A percentile compares a stretch with the other conserved stretches of the same genome.
Evolutionary conservation across 2,888 invertebrate species (phyloP).

Genomic region (Selenia dentaria): DNA sequence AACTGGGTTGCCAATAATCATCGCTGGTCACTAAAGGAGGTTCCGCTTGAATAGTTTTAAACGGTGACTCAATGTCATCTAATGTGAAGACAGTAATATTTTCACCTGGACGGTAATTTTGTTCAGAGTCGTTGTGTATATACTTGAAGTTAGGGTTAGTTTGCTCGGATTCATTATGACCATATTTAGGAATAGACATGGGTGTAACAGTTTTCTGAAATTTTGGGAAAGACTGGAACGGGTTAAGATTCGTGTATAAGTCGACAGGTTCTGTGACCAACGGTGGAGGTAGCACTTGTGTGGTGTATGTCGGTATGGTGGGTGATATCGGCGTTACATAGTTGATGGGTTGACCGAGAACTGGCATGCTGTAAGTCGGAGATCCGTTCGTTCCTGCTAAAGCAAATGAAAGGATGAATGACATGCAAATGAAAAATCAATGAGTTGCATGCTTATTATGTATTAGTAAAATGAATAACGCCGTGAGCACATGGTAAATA

Average conservation of each 20-base stretch:
- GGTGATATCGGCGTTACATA: constrained; percentile 63
- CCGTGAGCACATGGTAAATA: no score
- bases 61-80: constrained; percentile 47
- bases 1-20: constrained; percentile 33
- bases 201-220: constrained; percentile 47
- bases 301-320: constrained; percentile 39
- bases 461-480: background rate
- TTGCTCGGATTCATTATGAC: background rate
- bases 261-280: constrained; percentile 52
- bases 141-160: background rate
- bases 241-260: constrained; percentile 51
- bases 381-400: constrained; percentile 67
- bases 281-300: constrained; percentile 42
- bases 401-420: constrained; percentile 67
- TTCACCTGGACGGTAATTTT: constrained; percentile 30
- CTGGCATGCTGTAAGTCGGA: constrained; percentile 50
- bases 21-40: constrained; percentile 34
- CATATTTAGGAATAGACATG: constrained; percentile 22
- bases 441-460: constrained; percentile 9
- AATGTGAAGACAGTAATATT: constrained; percentile 59
- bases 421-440: constrained; percentile 42
- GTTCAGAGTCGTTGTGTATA: constrained; percentile 14
- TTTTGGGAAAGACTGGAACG: constrained; percentile 55
- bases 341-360: constrained; percentile 45
- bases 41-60: constrained; percentile 51